These are phyloP conservation scores for Melanerpes formicivorus DNA, from an alignment of 2,113 vertebrate genomes.

Conservation along the genomic window DNA sequence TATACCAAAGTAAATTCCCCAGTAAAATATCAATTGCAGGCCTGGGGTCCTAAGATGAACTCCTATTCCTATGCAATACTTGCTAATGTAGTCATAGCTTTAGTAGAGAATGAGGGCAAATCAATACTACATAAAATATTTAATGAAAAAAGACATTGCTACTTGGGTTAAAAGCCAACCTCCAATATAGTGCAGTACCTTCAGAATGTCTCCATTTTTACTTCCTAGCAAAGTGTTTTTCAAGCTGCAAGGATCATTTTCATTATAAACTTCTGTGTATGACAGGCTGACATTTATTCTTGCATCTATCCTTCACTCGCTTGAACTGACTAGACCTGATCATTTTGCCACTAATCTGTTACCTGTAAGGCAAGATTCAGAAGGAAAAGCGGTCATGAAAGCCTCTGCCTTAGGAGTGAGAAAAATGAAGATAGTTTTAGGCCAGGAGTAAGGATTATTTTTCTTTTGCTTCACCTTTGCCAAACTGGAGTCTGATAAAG, in stretches of 20 bases:
- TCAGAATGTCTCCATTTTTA: background rate
- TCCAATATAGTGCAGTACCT: background rate
- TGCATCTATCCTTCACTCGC: background rate
- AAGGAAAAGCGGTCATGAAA: background rate
- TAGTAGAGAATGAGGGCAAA: background rate
- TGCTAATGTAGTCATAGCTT: background rate
- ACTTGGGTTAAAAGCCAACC: background rate
- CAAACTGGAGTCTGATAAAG: background rate
- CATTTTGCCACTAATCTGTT: constrained; percentile 21
- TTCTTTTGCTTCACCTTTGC: background rate
- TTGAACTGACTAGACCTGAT: background rate
- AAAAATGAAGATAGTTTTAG: constrained; percentile 13
- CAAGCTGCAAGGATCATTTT: background rate
- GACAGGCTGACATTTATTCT: constrained; percentile 23
- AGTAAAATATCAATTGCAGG: background rate
- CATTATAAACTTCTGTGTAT: background rate
- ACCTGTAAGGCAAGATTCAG: background rate
- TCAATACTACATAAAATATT: background rate
- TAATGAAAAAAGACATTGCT: background rate
- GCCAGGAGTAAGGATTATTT: background rate
- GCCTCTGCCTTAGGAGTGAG: background rate
- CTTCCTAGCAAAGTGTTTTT: background rate
- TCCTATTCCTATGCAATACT: background rate
- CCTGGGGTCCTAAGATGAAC: background rate
- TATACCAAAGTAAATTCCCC: background rate